Conservation (phyloP, 2,888 invertebrate species). For the Julus scanicus region DNA sequence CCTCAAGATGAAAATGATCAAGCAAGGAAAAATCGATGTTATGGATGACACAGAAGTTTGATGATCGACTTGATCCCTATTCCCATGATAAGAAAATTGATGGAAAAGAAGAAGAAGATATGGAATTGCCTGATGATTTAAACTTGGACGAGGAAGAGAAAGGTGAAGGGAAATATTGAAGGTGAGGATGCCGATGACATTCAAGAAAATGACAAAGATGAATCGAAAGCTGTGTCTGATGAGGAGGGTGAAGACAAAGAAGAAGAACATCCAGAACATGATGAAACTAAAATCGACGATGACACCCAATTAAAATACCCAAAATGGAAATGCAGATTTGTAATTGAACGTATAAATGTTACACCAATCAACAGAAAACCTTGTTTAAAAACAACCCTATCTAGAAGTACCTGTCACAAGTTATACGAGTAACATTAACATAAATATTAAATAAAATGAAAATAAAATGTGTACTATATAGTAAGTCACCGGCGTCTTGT, state of each 20-base stretch:
- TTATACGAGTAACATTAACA: not conserved
- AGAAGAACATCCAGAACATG: no score
- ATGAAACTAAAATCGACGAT: no score
- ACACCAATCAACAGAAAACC: not conserved
- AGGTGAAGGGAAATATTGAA: slow-evolving; percentile 60
- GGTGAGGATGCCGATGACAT: slow-evolving; percentile 56
- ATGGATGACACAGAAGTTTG: slow-evolving; percentile 60
- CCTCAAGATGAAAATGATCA: no score
- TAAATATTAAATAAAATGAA: not conserved
- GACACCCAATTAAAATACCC: slow-evolving; percentile 57
- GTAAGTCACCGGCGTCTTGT: not conserved
- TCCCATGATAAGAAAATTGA: slow-evolving; percentile 66
- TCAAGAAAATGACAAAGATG: slow-evolving; percentile 57
- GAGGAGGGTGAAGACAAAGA: slow-evolving; percentile 65
- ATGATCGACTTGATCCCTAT: slow-evolving; percentile 75
- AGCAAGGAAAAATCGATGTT: slow-evolving; percentile 58
- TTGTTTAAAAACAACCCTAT: not conserved
- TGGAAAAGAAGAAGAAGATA: slow-evolving; percentile 78
- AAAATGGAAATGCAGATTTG: no score
- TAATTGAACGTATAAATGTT: not conserved
- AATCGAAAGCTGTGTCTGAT: slow-evolving; percentile 63
- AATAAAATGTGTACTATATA: no score
- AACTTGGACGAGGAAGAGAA: no score
- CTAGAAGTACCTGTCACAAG: not conserved
- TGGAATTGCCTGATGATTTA: slow-evolving; percentile 92